Conservation (phyloP, 2,888 invertebrate species). For the Drosophila borborema region DNA sequence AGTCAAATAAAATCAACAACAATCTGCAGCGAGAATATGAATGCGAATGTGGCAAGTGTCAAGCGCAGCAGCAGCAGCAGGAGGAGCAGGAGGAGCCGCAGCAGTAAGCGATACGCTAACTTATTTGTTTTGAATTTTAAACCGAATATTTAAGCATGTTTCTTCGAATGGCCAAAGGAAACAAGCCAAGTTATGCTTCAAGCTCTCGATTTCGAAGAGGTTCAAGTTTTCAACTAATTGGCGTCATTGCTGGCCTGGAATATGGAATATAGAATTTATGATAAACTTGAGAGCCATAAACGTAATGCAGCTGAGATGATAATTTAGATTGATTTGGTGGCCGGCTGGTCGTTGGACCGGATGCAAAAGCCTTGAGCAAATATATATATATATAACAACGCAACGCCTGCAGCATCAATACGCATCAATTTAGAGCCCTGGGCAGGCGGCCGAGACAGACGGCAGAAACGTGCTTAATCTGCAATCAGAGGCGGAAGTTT, state of each 20-base stretch:
- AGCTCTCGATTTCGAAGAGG: background rate
- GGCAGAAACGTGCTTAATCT: constrained; percentile 78
- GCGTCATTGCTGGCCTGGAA: background rate
- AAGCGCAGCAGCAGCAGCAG: background rate
- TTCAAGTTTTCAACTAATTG: constrained; percentile 3
- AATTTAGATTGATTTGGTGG: constrained; percentile 34
- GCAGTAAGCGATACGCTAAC: background rate
- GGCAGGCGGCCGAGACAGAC: constrained; percentile 38
- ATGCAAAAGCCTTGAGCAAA: constrained; percentile 68
- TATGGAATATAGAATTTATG: background rate
- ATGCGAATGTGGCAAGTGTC: constrained; percentile 9
- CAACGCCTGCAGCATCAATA: constrained; percentile 74
- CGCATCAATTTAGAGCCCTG: constrained; percentile 62
- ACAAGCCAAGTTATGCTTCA: background rate
- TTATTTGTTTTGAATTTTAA: constrained; percentile 7
- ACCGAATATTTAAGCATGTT: background rate
- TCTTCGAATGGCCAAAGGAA: background rate
- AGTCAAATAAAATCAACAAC: constrained; percentile 20
- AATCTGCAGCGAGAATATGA: background rate
- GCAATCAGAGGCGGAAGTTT: constrained; percentile 80
- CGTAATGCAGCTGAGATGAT: constrained; percentile 26
- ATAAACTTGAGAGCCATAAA: constrained; percentile 9
- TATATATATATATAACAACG: constrained; percentile 56
- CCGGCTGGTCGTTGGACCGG: constrained; percentile 34
- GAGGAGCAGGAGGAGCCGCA: background rate